phyloP scores from a whole-genome alignment of 2,888 invertebrate species.

The Stenodera caucasica region DNA sequence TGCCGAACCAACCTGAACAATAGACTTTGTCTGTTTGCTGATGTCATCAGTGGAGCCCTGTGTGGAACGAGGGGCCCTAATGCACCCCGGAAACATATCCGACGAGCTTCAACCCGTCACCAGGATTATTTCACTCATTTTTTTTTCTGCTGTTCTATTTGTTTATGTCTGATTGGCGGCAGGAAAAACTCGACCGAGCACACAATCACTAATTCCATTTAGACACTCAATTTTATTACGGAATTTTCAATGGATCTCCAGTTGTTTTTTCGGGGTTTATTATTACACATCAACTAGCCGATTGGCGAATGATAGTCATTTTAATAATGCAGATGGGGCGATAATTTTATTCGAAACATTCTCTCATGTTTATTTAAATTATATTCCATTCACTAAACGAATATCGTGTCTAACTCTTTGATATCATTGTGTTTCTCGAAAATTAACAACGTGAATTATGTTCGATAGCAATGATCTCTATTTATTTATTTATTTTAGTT shows the following conservation, averaged over 20 bases:
- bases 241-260: too few species aligned
- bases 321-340: not conserved
- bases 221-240: not conserved
- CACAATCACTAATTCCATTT: conserved; percentile 7
- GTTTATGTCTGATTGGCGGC: too few species aligned
- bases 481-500: not conserved
- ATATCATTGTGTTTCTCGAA: too few species aligned
- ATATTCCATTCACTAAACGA: too few species aligned
- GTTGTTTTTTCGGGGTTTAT: too few species aligned
- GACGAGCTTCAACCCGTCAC: conserved; percentile 10
- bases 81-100: conserved; percentile 69
- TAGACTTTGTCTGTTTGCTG: conserved; percentile 68
- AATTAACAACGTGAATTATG: not conserved
- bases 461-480: not conserved
- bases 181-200: not conserved
- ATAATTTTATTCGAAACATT: not conserved
- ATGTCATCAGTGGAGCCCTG: conserved; percentile 81
- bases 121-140: conserved; percentile 13
- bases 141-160: not conserved
- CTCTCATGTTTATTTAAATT: not conserved
- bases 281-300: not conserved
- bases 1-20: conserved; percentile 64
- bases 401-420: too few species aligned
- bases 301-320: not conserved
- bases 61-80: conserved; percentile 67